Percentiles rank a stretch among this genome's conserved stretches.
Evolutionary conservation across 2,113 vertebrate genomes (phyloP).

Genomic region (Eolophus roseicapilla): DNA sequence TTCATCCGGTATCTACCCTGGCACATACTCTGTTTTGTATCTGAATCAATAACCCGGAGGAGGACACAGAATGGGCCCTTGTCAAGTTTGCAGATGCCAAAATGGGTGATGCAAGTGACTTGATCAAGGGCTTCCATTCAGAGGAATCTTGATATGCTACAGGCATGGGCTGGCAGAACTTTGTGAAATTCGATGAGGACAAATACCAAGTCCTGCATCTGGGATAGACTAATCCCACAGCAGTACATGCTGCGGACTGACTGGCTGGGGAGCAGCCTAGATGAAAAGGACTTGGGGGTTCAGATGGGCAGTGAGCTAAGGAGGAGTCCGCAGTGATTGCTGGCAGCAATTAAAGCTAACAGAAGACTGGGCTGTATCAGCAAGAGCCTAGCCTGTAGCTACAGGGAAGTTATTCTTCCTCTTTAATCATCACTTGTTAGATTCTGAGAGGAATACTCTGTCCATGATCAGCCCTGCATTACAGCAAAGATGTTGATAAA

Average conservation of each 20-base stretch:
- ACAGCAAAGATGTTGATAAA: background rate
- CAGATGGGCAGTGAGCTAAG: background rate
- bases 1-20: background rate
- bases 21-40: background rate
- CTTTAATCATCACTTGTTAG: background rate
- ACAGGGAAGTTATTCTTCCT: background rate
- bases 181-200: background rate
- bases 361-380: background rate
- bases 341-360: background rate
- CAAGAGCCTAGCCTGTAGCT: fast-evolving
- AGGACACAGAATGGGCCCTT: background rate
- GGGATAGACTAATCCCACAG: background rate
- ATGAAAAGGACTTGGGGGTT: background rate
- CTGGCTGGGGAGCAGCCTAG: background rate
- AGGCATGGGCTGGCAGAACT: background rate
- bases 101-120: background rate
- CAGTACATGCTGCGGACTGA: background rate
- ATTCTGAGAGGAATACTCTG: background rate
- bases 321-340: fast-evolving
- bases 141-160: background rate
- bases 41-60: background rate
- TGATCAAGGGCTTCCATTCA: background rate
- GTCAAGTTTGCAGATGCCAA: background rate
- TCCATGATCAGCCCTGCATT: background rate
- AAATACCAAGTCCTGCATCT: background rate